phyloP scores from a whole-genome alignment of 2,888 invertebrate species.

The Eretmocerus hayati region DNA sequence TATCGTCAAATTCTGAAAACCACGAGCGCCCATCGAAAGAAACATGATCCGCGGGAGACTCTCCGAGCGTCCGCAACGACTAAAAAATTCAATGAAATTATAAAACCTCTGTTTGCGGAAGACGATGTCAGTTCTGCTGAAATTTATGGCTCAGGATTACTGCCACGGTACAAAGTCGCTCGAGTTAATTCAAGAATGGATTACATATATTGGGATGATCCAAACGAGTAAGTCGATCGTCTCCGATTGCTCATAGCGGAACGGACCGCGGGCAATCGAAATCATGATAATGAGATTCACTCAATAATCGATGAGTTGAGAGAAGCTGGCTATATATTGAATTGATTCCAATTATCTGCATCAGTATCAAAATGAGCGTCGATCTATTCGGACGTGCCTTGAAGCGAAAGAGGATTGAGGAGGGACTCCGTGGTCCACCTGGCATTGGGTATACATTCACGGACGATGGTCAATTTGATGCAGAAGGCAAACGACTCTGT shows the following conservation, averaged over 20 bases:
- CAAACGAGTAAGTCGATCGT: not conserved
- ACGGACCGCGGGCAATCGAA: not conserved
- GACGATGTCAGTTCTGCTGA: too few relatives aligned
- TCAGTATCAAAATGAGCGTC: not conserved
- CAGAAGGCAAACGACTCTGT: constrained; percentile 13
- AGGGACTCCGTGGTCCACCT: not conserved
- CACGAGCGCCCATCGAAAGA: not conserved
- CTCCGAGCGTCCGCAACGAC: not conserved
- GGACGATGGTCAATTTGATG: constrained; percentile 14
- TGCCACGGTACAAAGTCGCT: not conserved
- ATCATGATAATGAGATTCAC: not conserved
- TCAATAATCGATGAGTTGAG: not conserved
- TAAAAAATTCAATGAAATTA: not conserved
- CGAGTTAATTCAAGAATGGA: not conserved
- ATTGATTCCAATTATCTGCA: not conserved
- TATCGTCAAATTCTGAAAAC: not conserved
- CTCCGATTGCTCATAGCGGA: not conserved
- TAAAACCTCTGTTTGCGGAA: not conserved
- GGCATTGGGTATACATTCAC: constrained; percentile 4
- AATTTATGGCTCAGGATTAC: not conserved
- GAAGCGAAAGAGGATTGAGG: not conserved
- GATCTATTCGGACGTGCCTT: not conserved
- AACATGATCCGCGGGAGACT: not conserved
- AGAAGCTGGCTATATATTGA: not conserved
- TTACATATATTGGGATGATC: not conserved